Evolutionary conservation across 2,797 vertebrate species (phyloP), one percentile per base, ranked within the genome.

Genomic region (Tinamus major): DNA sequence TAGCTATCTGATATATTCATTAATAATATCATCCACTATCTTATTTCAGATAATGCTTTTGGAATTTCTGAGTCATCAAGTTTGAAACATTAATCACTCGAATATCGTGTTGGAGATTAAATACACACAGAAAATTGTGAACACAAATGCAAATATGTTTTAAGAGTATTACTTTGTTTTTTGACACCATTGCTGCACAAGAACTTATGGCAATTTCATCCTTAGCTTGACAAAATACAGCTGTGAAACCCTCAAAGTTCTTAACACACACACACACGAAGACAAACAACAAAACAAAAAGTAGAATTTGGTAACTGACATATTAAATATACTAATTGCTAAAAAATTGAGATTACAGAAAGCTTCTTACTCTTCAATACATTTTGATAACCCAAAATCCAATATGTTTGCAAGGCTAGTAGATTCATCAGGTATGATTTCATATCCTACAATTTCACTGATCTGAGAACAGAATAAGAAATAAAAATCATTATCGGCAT

Each of bases 361-460:
- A 84, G 16, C 9, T 85, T 70, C 98, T 98, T 98, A 99, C 99
- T 98, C 97, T 2, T 98, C 96, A 51, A 98, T 92, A 76, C 97
- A 98, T 91, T 98, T 98, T 70, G 97, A 96, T 4, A 99, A 96
- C 80, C 98, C 98, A 24, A 97, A 96, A 24, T 99, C 98, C 96
- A 99, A 7, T 97, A 99, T 98, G 92, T 97, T 97, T 68, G 94
- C 82, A 72, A 99, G 97, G 14, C 98, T 98, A 42, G 98, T 98
- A 20, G 96, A 97, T 79, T 94, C 92, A 6, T 98, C 97, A 2
- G 98, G 98, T 78, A 95, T 98, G 87, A 99, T 95, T 80, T 98
- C 97, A 85, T 95, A 97, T 77, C 99, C 98, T 33, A 98, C 97
- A 55, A 98, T 95, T 72, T 94, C 90, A 96, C 98, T 98, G 71